Evolutionary conservation across 2,797 vertebrate genomes (phyloP).

Genomic region (Phrynocephalus vlangalii): DNA sequence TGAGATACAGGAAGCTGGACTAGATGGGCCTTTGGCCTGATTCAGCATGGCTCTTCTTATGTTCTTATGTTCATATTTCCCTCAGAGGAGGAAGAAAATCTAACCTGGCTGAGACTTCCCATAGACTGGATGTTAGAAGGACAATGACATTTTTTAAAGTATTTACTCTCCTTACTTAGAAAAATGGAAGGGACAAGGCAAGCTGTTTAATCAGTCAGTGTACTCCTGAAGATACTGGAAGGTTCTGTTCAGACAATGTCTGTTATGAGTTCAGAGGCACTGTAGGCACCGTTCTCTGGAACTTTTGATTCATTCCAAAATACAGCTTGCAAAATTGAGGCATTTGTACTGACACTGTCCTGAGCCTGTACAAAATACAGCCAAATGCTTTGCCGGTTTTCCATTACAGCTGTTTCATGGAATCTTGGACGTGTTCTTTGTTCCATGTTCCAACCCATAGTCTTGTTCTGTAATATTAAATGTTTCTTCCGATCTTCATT

Average conservation of each 20-base stretch:
- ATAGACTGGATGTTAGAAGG: not conserved
- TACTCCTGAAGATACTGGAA: not conserved
- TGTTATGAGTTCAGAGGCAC: not conserved
- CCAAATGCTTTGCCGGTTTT: not conserved
- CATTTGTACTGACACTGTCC: not conserved
- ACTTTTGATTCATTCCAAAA: not conserved
- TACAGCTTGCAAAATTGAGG: not conserved
- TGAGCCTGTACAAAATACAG: not conserved
- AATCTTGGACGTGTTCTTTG: not conserved
- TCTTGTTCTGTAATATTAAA: not conserved
- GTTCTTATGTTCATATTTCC: too few species aligned
- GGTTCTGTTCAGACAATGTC: not conserved
- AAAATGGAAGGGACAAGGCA: not conserved
- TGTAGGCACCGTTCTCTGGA: not conserved
- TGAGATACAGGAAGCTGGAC: too few species aligned
- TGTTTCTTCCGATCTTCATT: not conserved
- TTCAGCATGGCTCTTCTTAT: too few species aligned
- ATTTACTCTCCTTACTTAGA: not conserved
- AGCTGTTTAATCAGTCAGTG: not conserved
- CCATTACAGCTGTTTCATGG: not conserved
- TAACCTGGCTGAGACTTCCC: not conserved
- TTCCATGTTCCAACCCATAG: not conserved
- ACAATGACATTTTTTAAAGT: not conserved
- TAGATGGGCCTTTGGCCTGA: too few species aligned
- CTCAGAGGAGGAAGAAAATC: not conserved